Evolutionary conservation across 2,888 invertebrate genomes (phyloP).

Genomic region (Ellobium chinense): DNA sequence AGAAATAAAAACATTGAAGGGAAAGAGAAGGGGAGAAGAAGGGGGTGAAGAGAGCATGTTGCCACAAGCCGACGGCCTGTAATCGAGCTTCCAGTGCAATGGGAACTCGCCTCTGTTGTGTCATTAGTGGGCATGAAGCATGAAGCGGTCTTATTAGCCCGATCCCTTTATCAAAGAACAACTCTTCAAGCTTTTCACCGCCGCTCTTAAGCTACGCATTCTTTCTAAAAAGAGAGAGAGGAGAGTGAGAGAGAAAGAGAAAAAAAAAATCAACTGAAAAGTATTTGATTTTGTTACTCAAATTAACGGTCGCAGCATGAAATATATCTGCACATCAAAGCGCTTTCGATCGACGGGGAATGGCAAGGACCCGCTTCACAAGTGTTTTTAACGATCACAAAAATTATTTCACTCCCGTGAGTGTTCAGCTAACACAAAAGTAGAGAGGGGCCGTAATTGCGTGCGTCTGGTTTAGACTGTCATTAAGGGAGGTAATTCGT

Average conservation of each 20-base stretch:
- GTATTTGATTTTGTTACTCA: background rate
- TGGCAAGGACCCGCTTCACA: background rate
- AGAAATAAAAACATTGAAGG: background rate
- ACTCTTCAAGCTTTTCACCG: background rate
- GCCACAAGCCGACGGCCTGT: background rate
- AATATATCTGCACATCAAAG: conserved; percentile 22
- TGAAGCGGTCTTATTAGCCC: conserved; percentile 7
- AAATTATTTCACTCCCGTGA: conserved; percentile 1
- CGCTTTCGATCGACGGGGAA: too few species aligned
- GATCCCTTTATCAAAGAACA: conserved; percentile 3
- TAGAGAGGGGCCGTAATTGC: too few species aligned
- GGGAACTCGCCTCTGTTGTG: background rate
- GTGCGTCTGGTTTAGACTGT: too few species aligned
- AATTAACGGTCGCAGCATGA: background rate
- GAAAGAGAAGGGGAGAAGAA: background rate
- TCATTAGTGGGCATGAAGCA: background rate
- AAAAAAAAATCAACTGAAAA: background rate
- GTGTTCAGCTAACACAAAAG: conserved; percentile 7
- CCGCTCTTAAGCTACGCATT: background rate
- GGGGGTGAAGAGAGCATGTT: background rate
- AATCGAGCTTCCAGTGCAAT: background rate
- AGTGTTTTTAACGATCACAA: background rate
- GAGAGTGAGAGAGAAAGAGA: background rate
- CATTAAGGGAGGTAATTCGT: too few species aligned
- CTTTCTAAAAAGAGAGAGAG: background rate